phyloP scores from a whole-genome alignment of 2,797 vertebrate species.

The Hemitrygon akajei region DNA sequence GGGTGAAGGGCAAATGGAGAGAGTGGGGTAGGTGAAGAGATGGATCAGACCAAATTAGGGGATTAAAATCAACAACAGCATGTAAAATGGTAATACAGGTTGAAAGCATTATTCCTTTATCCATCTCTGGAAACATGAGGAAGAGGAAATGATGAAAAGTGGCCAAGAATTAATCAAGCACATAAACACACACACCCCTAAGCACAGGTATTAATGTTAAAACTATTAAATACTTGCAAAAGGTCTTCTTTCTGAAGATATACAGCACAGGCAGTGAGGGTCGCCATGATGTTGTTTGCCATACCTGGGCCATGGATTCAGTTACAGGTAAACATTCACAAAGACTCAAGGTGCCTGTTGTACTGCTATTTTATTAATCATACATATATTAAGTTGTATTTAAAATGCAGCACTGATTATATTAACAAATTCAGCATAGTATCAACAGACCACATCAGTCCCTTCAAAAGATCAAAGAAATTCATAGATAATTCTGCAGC shows the following conservation, averaged over 20 bases:
- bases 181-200: too few species aligned
- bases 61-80: not conserved
- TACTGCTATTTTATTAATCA: not conserved
- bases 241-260: not conserved
- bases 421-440: not conserved
- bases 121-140: not conserved
- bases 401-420: not conserved
- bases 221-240: not conserved
- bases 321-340: not conserved
- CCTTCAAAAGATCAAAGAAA: not conserved
- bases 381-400: not conserved
- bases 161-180: not conserved
- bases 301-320: not conserved
- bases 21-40: not conserved
- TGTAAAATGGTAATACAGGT: not conserved
- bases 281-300: not conserved
- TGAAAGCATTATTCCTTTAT: not conserved
- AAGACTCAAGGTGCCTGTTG: not conserved
- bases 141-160: not conserved
- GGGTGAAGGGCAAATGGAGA: too few species aligned
- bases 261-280: not conserved
- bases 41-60: not conserved
- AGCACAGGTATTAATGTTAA: not conserved
- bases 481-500: not conserved
- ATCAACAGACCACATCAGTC: not conserved